These are phyloP conservation scores for Piscicola geometra DNA, from an alignment of 2,888 invertebrate genomes.

Conservation along the genomic window DNA sequence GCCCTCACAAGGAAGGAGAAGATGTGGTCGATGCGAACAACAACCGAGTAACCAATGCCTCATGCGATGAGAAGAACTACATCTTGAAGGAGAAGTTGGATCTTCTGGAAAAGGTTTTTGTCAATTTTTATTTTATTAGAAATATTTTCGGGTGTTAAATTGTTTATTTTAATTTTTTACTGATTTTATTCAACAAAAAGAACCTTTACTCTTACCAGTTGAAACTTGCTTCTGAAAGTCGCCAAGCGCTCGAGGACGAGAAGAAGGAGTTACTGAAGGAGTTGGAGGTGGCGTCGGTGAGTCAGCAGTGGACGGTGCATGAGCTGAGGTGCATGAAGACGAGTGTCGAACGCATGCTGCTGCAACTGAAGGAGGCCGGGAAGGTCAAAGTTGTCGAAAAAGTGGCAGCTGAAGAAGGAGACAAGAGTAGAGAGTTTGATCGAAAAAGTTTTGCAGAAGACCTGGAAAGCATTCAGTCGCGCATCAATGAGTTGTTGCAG, in stretches of 20 bases:
- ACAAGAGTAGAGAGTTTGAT: background rate
- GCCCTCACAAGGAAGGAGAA: too few species aligned
- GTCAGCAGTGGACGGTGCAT: slow-evolving; percentile 36
- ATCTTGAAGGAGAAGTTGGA: background rate
- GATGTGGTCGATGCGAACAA: background rate
- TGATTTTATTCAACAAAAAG: too few species aligned
- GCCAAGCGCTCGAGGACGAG: slow-evolving; percentile 11
- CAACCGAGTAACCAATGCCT: background rate
- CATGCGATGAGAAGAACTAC: background rate
- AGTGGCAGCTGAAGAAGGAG: background rate
- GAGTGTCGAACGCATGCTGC: slow-evolving; percentile 12
- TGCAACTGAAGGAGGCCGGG: too few species aligned
- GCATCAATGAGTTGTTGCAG: background rate
- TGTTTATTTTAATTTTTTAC: too few species aligned
- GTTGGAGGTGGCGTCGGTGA: slow-evolving; percentile 27
- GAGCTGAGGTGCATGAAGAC: slow-evolving; percentile 28
- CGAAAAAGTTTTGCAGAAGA: background rate
- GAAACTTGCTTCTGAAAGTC: background rate
- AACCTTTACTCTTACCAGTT: too few species aligned
- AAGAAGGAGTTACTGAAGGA: slow-evolving; percentile 26
- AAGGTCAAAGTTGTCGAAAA: background rate
- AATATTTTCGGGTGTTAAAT: too few species aligned
- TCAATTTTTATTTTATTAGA: background rate
- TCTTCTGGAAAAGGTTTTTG: background rate
- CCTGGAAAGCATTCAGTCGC: background rate